Percentiles rank a stretch among this genome's conserved stretches.
Evolutionary conservation across 2,797 vertebrate species (phyloP).

Genomic region (Manis pentadactyla): DNA sequence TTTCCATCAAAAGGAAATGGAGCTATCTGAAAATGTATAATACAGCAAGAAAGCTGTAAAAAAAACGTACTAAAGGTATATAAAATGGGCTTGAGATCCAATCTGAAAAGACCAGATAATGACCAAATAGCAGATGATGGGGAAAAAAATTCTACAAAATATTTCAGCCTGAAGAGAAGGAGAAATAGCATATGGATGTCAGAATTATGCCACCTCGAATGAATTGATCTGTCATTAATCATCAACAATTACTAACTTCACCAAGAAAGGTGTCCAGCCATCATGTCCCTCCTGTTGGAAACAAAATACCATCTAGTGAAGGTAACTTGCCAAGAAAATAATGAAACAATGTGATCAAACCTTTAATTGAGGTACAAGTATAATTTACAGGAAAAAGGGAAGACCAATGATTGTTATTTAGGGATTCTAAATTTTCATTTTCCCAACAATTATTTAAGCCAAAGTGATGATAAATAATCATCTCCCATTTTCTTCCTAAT

Average conservation of each 20-base stretch:
- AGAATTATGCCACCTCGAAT: background rate
- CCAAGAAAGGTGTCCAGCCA: background rate
- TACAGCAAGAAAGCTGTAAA: background rate
- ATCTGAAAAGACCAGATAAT: background rate
- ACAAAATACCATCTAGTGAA: background rate
- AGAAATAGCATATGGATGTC: background rate
- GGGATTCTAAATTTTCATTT: background rate
- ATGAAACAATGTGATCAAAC: background rate
- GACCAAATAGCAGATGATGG: background rate
- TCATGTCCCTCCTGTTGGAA: background rate
- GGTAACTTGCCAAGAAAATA: background rate
- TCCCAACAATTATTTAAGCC: background rate
- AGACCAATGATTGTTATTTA: background rate
- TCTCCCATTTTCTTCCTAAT: too few species aligned
- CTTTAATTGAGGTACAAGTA: background rate
- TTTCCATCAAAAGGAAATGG: background rate
- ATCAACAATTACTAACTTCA: background rate
- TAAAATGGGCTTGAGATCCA: background rate
- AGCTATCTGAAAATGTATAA: background rate
- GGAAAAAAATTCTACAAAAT: background rate
- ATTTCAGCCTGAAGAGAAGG: background rate
- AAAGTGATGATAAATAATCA: background rate
- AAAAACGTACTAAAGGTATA: background rate
- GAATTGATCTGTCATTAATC: background rate
- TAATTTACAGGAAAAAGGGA: background rate